These are phyloP conservation scores for Hyalella azteca DNA, from an alignment of 2,888 invertebrate genomes.

Conservation along the genomic window DNA sequence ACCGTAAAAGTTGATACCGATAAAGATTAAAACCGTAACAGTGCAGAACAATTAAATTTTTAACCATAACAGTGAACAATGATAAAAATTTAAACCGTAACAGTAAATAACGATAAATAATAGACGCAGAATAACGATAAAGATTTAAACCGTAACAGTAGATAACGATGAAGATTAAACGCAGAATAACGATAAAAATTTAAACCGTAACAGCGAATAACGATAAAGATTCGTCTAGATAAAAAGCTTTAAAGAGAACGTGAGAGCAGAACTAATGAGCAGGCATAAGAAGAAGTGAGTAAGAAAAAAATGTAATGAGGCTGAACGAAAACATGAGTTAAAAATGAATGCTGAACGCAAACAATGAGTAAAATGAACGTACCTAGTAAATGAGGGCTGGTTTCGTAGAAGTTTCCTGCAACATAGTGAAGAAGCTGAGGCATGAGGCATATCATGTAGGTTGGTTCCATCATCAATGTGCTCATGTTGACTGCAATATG, in stretches of 20 bases:
- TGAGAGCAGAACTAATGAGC: not conserved
- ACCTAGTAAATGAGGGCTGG: constrained; percentile 35
- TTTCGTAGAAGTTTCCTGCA: constrained; percentile 37
- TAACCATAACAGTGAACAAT: not conserved
- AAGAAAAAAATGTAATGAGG: constrained; percentile 18
- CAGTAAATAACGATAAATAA: not conserved
- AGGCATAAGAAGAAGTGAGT: not conserved
- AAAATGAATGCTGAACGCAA: constrained; percentile 17
- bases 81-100: not conserved
- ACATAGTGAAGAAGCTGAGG: not conserved
- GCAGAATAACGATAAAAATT: not conserved
- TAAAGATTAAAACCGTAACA: not conserved
- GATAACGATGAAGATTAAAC: not conserved
- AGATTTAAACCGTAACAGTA: not conserved
- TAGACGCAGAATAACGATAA: not conserved
- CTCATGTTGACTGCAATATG: too few species aligned
- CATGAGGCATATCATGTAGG: too few species aligned
- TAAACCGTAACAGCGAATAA: not conserved
- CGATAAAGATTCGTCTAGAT: too few species aligned
- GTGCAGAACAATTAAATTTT: not conserved
- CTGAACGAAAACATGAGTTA: constrained; percentile 17
- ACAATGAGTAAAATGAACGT: constrained; percentile 21
- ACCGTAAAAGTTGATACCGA: too few species aligned
- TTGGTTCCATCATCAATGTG: too few species aligned
- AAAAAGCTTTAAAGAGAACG: too few species aligned